Evolutionary conservation across 2,113 vertebrate species (phyloP), one percentile per base, ranked within the genome.

Genomic region (Odocoileus hemionus): DNA sequence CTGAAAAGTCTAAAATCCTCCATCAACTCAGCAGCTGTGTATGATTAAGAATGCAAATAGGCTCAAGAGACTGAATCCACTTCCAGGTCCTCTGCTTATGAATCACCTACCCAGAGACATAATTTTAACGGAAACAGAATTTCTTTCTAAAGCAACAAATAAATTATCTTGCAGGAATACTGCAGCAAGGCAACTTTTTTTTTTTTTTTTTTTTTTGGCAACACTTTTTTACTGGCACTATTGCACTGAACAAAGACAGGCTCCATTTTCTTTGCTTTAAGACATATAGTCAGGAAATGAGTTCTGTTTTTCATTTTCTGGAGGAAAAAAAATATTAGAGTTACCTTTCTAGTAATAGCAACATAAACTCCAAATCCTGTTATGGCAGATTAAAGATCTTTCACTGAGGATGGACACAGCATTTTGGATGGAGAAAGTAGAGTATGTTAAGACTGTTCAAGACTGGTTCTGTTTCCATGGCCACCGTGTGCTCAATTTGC

Each of bases 21-120:
- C 15, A 64, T 39, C 67, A 33, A 93, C 91, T 92, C 67, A 98
- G 89, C 97, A 98, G 86, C 96, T 98, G 96, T 85, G 79, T 58
- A 58, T 47, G 90, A 96, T 97, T 97, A 96, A 96, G 92, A 97
- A 95, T 67, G 57, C 96, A 97, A 98, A 96, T 86, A 98, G 94
- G 30, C 87, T 91, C 76, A 92, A 3, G 30, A 96, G 92, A 85
- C 8, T 30, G 64, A 93, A 93, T 97, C 93, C 80, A 96, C 86
- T 61, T 61, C 61, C 80, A 70, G 82, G 52, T 91, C 58, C n/a
- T 39, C 19, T 93, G 61, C 50, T 98, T 97, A 76, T 94, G 98
- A 95, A 94, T 92, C 90, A 97, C 92, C 95, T 96, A 94, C 86
- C 67, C 94, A 58, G 21, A 96, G 85, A 60, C 79, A 82, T 80